Percentiles rank a stretch among this genome's conserved stretches.
Conservation (phyloP, 2,113 vertebrate species). For the Barbus barbus region DNA sequence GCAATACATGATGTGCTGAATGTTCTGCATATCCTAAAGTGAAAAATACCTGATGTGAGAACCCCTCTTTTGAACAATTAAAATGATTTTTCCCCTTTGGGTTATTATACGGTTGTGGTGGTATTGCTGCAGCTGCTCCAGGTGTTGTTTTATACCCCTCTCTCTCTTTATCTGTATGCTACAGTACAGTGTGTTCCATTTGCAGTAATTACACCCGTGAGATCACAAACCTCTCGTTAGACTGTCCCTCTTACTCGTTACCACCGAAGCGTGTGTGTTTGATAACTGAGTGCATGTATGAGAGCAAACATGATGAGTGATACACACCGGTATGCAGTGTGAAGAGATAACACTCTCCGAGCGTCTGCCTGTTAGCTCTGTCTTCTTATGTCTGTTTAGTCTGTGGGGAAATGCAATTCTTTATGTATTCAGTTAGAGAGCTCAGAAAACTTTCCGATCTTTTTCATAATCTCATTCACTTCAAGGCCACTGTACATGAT, state of each 20-base stretch:
- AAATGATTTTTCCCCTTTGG: not conserved
- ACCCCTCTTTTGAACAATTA: not conserved
- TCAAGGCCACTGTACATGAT: not conserved
- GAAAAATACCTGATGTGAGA: too few species aligned
- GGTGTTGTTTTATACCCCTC: conserved; percentile 3
- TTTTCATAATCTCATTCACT: not conserved
- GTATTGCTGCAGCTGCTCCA: not conserved
- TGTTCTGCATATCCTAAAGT: not conserved
- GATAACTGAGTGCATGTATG: conserved; percentile 22
- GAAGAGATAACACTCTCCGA: not conserved
- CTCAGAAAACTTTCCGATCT: not conserved
- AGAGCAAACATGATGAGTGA: conserved; percentile 13
- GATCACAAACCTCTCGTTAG: conserved; percentile 51
- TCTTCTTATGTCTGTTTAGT: not conserved
- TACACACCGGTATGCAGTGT: not conserved
- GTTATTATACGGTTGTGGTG: not conserved
- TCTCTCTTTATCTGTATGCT: not conserved
- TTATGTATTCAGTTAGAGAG: not conserved
- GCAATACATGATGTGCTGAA: not conserved
- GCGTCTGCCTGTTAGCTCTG: not conserved
- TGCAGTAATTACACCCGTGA: conserved; percentile 29
- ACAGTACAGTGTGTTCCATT: conserved; percentile 14
- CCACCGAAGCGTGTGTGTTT: conserved; percentile 11
- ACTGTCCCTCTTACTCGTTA: conserved; percentile 44
- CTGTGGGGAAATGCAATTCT: not conserved